These are phyloP conservation scores for Drosophila niveifrons DNA, from an alignment of 2,888 invertebrate species.

Conservation along the genomic window DNA sequence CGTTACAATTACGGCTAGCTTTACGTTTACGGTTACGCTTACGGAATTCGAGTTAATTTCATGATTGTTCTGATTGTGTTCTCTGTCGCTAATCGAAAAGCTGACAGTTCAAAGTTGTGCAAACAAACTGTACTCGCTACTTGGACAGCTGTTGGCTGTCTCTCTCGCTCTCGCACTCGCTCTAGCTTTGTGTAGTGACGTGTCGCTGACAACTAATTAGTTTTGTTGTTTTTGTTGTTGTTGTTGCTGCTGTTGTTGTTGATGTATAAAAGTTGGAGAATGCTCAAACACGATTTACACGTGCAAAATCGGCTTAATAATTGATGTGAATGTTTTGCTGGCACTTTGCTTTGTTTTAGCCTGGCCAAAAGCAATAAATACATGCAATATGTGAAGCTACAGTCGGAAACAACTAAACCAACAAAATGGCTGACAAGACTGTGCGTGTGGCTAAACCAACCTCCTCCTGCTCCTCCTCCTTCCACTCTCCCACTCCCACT, in stretches of 20 bases:
- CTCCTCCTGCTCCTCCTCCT: neutral
- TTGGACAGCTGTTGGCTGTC: neutral
- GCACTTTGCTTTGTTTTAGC: constrained; percentile 53
- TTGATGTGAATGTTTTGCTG: constrained; percentile 59
- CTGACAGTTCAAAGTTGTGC: constrained; percentile 23
- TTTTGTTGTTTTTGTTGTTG: constrained; percentile 42
- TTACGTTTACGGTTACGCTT: neutral
- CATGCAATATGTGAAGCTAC: constrained; percentile 22
- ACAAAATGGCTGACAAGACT: constrained; percentile 61
- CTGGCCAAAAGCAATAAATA: constrained; percentile 53
- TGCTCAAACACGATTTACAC: constrained; percentile 53
- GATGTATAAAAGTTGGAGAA: constrained; percentile 15
- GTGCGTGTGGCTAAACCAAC: constrained; percentile 31
- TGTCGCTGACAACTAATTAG: constrained; percentile 60
- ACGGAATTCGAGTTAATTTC: constrained; percentile 9
- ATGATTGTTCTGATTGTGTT: constrained; percentile 15
- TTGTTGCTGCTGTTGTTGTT: constrained; percentile 11
- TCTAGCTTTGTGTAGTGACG: constrained; percentile 26
- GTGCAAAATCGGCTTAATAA: constrained; percentile 62
- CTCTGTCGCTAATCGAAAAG: constrained; percentile 19
- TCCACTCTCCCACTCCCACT: neutral
- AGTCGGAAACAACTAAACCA: constrained; percentile 48
- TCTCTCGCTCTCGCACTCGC: neutral
- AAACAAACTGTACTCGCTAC: neutral
- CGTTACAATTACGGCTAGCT: too few relatives aligned